Conservation (phyloP, 2,797 vertebrate genomes). For the Rhyacichthys aspro region DNA sequence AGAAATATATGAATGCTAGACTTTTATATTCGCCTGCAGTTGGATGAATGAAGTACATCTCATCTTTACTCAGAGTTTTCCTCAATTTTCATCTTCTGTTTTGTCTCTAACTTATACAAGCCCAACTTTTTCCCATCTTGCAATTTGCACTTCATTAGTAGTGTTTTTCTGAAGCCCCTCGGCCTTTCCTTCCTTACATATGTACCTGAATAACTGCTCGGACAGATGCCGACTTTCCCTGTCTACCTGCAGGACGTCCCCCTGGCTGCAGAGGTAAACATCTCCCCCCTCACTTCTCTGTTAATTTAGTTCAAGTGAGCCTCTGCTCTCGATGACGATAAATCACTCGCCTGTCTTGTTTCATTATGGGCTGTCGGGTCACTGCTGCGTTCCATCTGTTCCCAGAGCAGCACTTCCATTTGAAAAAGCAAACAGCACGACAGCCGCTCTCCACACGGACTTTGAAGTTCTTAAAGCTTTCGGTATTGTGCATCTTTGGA, state of each 20-base stretch:
- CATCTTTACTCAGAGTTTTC: no score
- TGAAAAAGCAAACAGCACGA: constrained; percentile 25
- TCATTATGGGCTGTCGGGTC: constrained; percentile 23
- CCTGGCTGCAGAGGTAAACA: constrained; percentile 16
- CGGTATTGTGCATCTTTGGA: constrained; percentile 11
- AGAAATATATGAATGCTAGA: no score
- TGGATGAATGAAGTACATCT: no score
- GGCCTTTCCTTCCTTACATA: background rate
- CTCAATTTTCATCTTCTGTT: no score
- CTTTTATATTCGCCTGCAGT: no score
- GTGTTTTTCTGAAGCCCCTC: background rate
- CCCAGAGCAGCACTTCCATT: constrained; percentile 9
- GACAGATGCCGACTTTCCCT: constrained; percentile 9
- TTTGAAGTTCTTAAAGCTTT: constrained; percentile 35
- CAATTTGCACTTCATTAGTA: background rate
- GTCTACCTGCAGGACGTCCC: background rate
- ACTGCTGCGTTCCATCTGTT: constrained; percentile 27
- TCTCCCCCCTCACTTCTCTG: constrained; percentile 3
- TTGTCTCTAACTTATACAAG: no score
- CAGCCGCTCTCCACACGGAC: constrained; percentile 22
- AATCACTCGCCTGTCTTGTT: constrained; percentile 22
- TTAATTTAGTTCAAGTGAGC: constrained; percentile 8
- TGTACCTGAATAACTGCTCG: constrained; percentile 3
- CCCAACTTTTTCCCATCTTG: no score
- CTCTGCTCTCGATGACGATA: constrained; percentile 17